Percentiles rank a stretch among this genome's conserved stretches.
phyloP scores from a whole-genome alignment of 2,113 vertebrate genomes.

The Pollachius pollachius region DNA sequence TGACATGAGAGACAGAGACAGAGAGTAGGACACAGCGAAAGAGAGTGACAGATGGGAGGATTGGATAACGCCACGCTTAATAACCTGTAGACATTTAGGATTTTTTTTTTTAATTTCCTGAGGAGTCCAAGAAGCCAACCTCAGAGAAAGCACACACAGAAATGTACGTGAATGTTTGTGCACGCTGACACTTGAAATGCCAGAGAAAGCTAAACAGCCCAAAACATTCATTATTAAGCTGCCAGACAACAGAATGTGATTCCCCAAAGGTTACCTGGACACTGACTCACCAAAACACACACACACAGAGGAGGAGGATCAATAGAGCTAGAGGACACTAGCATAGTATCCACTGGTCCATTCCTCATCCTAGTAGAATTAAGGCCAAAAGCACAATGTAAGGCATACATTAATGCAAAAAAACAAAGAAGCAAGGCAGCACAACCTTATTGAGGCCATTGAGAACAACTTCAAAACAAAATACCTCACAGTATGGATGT shows the following conservation, averaged over 20 bases:
- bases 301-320: conserved; percentile 1
- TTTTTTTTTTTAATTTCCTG: conserved; percentile 35
- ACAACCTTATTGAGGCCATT: neutral
- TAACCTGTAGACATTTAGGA: conserved; percentile 8
- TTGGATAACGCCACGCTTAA: conserved; percentile 22
- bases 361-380: neutral
- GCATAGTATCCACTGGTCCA: too few relatives aligned
- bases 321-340: conserved; percentile 2
- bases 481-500: neutral
- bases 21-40: conserved; percentile 11
- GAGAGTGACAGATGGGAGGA: conserved; percentile 22
- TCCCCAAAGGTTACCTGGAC: conserved; percentile 57
- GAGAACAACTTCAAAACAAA: neutral
- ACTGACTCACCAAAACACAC: conserved; percentile 39
- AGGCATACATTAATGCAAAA: neutral
- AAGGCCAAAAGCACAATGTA: conserved; percentile 1
- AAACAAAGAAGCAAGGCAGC: neutral
- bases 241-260: conserved; percentile 23
- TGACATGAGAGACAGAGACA: conserved; percentile 15
- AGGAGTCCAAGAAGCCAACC: conserved; percentile 30
- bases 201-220: conserved; percentile 12
- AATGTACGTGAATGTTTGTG: neutral
- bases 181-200: neutral
- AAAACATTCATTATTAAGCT: conserved; percentile 41
- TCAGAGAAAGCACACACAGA: neutral